Evolutionary conservation across 2,113 vertebrate genomes (phyloP), one percentile per base, ranked within the genome.

Genomic region (Sylvietta virens): DNA sequence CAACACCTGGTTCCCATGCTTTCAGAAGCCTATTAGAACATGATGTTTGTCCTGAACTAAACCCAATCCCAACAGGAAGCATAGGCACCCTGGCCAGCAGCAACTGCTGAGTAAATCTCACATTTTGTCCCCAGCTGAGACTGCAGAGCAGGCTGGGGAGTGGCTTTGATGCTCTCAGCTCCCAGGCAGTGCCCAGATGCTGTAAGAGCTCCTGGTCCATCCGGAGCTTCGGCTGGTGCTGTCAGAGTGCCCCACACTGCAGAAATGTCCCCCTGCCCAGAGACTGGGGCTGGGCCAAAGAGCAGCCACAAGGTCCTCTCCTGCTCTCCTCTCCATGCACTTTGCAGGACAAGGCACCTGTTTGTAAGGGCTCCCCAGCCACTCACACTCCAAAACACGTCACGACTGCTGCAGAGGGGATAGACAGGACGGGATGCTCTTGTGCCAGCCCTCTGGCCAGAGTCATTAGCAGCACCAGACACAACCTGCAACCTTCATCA

Each of bases 391-490:
- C 80, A 35, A 39, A 69, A 21, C 0, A 5, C 11, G 3, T n/a
- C 42, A 40, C 0, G 0, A 3, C 45, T 20, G 14, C 61, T 18
- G 11, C 5, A 8, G 61, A 54, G 50, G 58, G 42, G 30, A 79
- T 39, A 62, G 58, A 7, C 10, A 9, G 47, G 57, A 48, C 5
- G 3, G 66, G 1, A 0, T 0, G 2, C 27, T 50, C 47, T 12
- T 0, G 0, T 33, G 27, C 37, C 80, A 35, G 33, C 33, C 39
- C 33, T 40, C 35, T 7, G 20, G 39, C 30, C 10, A 28, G 66
- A 47, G 61, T 9, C 62, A 22, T 47, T 10, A 53, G 72, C 47
- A 48, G 35, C 9, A 5, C 47, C 67, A 51, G 53, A 67, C 26
- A 21, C 4, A 13, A 57, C 31, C 42, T 28, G 10, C 51, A 81